Conservation (phyloP, 2,888 invertebrate species). For the Elegia similella region DNA sequence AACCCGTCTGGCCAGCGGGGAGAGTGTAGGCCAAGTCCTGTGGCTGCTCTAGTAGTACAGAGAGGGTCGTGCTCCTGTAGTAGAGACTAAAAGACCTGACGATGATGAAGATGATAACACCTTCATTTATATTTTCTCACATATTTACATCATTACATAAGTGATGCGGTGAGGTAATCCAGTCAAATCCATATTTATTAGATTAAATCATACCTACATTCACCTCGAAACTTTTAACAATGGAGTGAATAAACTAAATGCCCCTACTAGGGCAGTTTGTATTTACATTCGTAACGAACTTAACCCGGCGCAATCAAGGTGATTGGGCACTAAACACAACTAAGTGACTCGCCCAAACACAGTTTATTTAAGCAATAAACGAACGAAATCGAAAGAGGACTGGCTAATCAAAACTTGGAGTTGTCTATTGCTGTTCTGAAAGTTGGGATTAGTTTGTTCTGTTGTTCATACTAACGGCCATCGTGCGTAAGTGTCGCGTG, state of each 20-base stretch:
- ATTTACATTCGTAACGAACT: constrained; percentile 13
- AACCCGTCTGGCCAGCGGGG: no score
- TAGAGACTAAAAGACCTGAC: no score
- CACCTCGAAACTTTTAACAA: no score
- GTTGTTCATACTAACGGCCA: neutral
- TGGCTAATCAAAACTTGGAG: constrained; percentile 11
- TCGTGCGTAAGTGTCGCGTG: neutral
- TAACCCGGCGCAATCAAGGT: constrained; percentile 15
- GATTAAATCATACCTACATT: no score
- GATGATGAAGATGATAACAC: no score
- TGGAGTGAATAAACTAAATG: neutral
- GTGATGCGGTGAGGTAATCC: no score
- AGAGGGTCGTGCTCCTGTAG: no score
- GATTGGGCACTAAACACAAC: constrained; percentile 17
- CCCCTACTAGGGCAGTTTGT: neutral
- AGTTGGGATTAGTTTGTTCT: constrained; percentile 9
- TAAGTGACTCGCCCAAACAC: constrained; percentile 18
- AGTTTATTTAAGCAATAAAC: constrained; percentile 28
- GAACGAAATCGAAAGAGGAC: constrained; percentile 22
- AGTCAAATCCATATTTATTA: no score
- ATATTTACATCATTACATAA: no score
- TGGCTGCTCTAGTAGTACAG: no score
- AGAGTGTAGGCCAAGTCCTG: no score
- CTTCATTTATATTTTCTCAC: no score
- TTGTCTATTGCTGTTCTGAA: constrained; percentile 4